Percentiles rank a stretch among this genome's conserved stretches.
Evolutionary conservation across 2,113 vertebrate genomes (phyloP).

Genomic region (Beaufortia kweichowensis): DNA sequence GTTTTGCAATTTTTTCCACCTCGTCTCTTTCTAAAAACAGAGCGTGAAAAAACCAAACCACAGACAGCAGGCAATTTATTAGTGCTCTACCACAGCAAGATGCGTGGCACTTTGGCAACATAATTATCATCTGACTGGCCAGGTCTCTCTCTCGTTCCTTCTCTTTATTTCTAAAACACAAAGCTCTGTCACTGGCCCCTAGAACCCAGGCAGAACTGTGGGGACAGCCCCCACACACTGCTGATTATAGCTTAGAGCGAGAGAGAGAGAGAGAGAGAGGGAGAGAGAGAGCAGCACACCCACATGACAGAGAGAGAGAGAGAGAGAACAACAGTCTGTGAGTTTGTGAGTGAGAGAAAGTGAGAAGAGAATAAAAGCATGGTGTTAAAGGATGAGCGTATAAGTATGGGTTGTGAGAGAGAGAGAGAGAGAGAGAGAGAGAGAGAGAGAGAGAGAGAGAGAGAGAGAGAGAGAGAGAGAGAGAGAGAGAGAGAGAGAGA

Average conservation of each 20-base stretch:
- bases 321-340: constrained; percentile 17
- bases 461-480: constrained; percentile 8
- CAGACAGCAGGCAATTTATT: constrained; percentile 55
- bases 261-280: constrained; percentile 8
- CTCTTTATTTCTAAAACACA: constrained; percentile 28
- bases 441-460: constrained; percentile 5
- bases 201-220: constrained; percentile 26
- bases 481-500: constrained; percentile 5
- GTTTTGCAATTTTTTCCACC: constrained; percentile 41
- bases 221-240: constrained; percentile 38
- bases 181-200: constrained; percentile 43
- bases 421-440: constrained; percentile 11
- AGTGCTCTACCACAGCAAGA: constrained; percentile 34
- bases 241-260: constrained; percentile 41
- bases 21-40: constrained; percentile 45
- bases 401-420: constrained; percentile 29
- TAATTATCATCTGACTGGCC: constrained; percentile 48
- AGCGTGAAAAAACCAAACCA: constrained; percentile 32
- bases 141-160: constrained; percentile 20
- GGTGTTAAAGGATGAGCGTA: constrained; percentile 32
- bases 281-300: constrained; percentile 4
- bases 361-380: constrained; percentile 34
- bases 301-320: constrained; percentile 24
- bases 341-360: constrained; percentile 27
- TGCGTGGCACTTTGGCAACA: constrained; percentile 52